phyloP scores from a whole-genome alignment of 2,113 vertebrate genomes.

The Rhinoderma darwinii region DNA sequence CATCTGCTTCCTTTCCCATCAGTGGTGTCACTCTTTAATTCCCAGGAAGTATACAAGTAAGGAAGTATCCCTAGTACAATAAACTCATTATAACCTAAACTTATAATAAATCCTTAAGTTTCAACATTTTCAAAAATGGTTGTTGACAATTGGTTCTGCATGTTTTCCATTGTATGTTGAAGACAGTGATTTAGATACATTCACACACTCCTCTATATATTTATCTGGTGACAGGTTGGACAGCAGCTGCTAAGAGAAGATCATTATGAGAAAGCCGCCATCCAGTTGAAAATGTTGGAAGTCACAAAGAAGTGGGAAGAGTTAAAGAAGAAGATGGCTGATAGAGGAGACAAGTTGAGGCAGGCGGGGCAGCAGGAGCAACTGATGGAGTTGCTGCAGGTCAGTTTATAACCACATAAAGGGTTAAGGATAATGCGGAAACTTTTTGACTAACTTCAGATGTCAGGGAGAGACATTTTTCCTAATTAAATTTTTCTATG shows the following conservation, averaged over 20 bases:
- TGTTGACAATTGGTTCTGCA: background rate
- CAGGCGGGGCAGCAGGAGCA: conserved; percentile 85
- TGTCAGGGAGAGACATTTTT: too few relatives aligned
- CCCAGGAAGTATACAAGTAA: conserved; percentile 2
- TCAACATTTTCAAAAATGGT: background rate
- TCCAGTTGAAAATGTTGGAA: conserved; percentile 71
- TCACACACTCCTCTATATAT: background rate
- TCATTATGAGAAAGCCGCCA: conserved; percentile 69
- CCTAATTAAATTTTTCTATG: background rate
- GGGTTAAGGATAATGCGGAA: background rate
- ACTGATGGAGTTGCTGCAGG: conserved; percentile 87
- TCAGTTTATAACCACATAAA: conserved; percentile 54
- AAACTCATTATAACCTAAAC: background rate
- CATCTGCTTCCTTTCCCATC: background rate
- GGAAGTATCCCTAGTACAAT: background rate
- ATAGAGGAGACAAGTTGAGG: conserved; percentile 80
- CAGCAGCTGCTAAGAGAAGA: conserved; percentile 73
- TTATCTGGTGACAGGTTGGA: conserved; percentile 71
- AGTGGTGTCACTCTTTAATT: background rate
- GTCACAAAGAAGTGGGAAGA: conserved; percentile 78
- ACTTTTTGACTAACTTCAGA: background rate
- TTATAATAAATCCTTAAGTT: background rate
- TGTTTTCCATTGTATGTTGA: background rate
- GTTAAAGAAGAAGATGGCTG: conserved; percentile 79
- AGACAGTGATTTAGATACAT: background rate